phyloP scores from a whole-genome alignment of 2,888 invertebrate species.

The Netelia fuscicornis region DNA sequence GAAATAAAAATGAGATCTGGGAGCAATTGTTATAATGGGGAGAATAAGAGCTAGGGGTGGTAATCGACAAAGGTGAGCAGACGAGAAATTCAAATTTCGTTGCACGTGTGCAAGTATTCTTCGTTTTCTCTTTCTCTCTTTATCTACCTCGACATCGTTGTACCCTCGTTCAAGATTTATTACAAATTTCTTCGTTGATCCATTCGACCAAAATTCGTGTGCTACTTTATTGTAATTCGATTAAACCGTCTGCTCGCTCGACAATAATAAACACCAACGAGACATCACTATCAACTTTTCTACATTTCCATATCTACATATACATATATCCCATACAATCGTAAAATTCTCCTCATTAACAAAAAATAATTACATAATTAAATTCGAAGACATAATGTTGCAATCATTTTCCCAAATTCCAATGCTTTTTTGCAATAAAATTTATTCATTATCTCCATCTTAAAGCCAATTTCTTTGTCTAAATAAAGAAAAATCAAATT shows the following conservation, averaged over 20 bases:
- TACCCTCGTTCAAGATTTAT: slow-evolving; percentile 39
- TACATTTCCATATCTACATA: background rate
- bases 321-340: background rate
- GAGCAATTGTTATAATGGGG: slow-evolving; percentile 1
- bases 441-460: no score
- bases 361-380: no score
- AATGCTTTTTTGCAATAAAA: no score
- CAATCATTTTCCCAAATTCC: no score
- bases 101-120: background rate
- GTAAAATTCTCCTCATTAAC: no score
- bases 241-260: slow-evolving; percentile 47
- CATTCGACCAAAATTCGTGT: slow-evolving; percentile 49
- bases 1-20: background rate
- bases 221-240: slow-evolving; percentile 52
- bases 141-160: slow-evolving; percentile 6
- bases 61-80: background rate
- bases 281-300: slow-evolving; percentile 20
- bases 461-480: no score
- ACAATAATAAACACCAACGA: slow-evolving; percentile 58
- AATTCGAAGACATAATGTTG: no score
- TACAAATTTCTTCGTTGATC: slow-evolving; percentile 48
- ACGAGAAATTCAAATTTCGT: slow-evolving; percentile 9
- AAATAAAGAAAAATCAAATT: no score
- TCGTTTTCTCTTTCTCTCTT: background rate
- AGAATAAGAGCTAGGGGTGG: background rate